Evolutionary conservation across 1,140 invertebrate genomes (phyloP), one percentile per base, ranked within the genome.

Genomic region (Formica selysi): DNA sequence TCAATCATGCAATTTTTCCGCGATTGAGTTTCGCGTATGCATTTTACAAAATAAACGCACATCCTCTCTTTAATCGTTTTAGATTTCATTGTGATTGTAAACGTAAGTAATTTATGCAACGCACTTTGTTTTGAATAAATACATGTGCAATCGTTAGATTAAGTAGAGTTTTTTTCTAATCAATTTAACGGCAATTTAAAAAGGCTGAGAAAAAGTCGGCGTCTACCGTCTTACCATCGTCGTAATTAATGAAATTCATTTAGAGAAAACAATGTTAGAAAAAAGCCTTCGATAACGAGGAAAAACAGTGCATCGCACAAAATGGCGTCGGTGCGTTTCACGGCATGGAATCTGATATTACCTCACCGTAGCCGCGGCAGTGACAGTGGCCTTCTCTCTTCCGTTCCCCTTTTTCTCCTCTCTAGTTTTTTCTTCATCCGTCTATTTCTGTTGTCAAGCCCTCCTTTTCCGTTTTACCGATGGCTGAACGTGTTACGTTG

Each of bases 281-380:
- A 78, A 89, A 70, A 59, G 59, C 64, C 13, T 64, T 62, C 57
- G 67, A 38, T 32, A 29, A 61, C 41, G 44, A 70, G 57, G 76
- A 73, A 74, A 73, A 87, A 86, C 74, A 51, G 29, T 74, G 79
- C 71, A 68, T 59, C 79, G 48, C 48, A 83, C 89, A 90, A 92
- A 86, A 92, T 91, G 91, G 91, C 91, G 91, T 51, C 64, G 16
- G 13, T 57, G 51, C 85, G 86, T 88, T 87, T 91, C 90, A 86
- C 86, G 89, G 85, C 90, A 86, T 89, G 91, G 91, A 92, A 92
- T 92, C 91, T 85, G 90, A 92, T 92, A 92, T 92, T 92, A 92
- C 91, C 88, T 92, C 91, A 92, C 91, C 85, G 80, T 81, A 91
- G 87, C 91, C 91, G 87, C 92, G 91, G 90, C 91, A 91, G 91